Base-by-base conservation (phyloP, 2,797 vertebrate species). In the Limnodromus scolopaceus region DNA sequence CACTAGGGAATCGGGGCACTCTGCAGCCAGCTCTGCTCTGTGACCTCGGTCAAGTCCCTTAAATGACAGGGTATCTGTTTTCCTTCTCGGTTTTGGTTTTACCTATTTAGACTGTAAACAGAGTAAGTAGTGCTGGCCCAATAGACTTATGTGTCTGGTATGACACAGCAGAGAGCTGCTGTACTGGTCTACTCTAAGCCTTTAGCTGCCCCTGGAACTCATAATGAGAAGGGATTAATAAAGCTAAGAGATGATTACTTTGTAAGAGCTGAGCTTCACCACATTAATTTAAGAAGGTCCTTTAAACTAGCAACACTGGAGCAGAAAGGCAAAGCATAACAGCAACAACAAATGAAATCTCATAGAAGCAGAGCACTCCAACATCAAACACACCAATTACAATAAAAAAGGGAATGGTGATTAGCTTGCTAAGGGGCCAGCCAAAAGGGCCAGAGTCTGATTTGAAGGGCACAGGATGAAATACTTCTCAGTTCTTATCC, bases 321-420 rank as follows among this genome's bases (percentile, higher is more conserved):
- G 38, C 36, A 87, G 65, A 83, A 82, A 77, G 36, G 41, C 14
- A 5, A 51, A 82, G 68, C 23, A 6, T 41, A 94, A 82, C 60
- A 76, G 82, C 45, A 94, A 61, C n/a, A 82, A 79, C 36, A 87
- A 78, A 91, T 0, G 14, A 64, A 75, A 48, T 90, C 48, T 84
- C 48, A 25, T 2, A 60, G 64, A 81, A 92, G 72, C n/a, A 65
- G 43, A 87, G 48, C 39, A 23, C 65, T 79, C 43, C 15, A 61
- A 87, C 83, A 93, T 93, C 83, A 96, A 94, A 81, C 58, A 81
- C 38, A 60, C 17, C 58, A 83, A 91, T 89, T 92, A 81, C 12
- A 87, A 81, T 45, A 13, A 82, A 79, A 92, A 91, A 45, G 15
- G 25, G 16, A 89, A 94, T 64, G 45, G 74, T 84, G 54, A 95